Conservation (phyloP, 2,113 vertebrate species). For the Crotalus viridis region DNA sequence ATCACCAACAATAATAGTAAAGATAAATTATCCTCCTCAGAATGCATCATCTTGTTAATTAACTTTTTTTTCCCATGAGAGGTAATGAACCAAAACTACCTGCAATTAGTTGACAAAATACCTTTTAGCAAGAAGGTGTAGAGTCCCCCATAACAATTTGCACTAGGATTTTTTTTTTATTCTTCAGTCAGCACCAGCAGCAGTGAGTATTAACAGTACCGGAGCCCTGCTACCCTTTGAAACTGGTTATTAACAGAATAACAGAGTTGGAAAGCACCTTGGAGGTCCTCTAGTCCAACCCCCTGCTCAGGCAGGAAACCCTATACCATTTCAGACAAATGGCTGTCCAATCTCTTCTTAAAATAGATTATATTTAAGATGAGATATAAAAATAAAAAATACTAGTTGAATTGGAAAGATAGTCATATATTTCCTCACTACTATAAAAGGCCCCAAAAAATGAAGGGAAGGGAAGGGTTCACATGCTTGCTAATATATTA, state of each 20-base stretch:
- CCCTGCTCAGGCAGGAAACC: neutral
- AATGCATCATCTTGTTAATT: constrained; percentile 2
- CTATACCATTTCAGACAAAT: neutral
- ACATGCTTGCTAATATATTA: neutral
- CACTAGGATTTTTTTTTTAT: neutral
- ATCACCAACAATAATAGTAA: constrained; percentile 24
- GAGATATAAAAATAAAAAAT: neutral
- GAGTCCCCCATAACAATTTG: neutral
- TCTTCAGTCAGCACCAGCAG: neutral
- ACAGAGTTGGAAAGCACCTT: neutral
- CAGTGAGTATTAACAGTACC: neutral
- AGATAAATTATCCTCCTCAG: constrained; percentile 23
- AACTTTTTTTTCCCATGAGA: neutral
- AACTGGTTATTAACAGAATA: neutral
- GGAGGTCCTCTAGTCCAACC: neutral
- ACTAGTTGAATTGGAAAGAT: neutral
- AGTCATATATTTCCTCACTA: neutral
- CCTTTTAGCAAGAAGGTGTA: neutral
- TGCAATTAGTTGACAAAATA: neutral
- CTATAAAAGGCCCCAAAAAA: neutral
- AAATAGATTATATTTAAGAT: neutral
- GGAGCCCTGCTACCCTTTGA: neutral
- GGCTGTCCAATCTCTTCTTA: neutral
- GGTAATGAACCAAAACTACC: neutral
- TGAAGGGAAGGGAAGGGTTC: neutral